Percentiles rank a stretch among this genome's conserved stretches.
These are phyloP conservation scores for Fukomys damarensis DNA, from an alignment of 2,113 vertebrate species.

Conservation along the genomic window DNA sequence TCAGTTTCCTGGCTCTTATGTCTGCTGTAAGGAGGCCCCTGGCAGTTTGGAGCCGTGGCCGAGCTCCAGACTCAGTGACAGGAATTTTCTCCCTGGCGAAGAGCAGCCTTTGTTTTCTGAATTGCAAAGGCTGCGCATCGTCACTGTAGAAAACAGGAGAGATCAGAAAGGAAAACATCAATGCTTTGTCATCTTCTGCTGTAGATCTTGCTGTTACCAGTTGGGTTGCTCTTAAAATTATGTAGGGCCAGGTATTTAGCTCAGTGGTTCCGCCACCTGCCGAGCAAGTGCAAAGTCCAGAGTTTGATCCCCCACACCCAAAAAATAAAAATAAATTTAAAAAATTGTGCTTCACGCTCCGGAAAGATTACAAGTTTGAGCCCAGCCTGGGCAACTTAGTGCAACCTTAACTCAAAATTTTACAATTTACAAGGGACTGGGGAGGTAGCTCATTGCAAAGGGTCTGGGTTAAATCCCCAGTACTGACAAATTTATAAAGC, in stretches of 20 bases:
- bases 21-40: background rate
- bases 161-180: background rate
- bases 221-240: conserved; percentile 56
- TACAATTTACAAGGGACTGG: background rate
- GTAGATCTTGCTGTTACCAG: background rate
- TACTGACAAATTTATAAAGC: background rate
- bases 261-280: no score
- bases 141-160: conserved; percentile 50
- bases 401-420: background rate
- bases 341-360: no score
- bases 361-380: background rate
- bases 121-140: conserved; percentile 33
- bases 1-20: conserved; percentile 48
- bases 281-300: no score
- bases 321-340: no score
- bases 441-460: background rate
- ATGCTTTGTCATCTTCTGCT: background rate
- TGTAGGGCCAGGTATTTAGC: no score
- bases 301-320: no score
- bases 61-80: conserved; percentile 42
- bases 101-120: conserved; percentile 50
- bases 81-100: background rate
- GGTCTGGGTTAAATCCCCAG: background rate
- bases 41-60: conserved; percentile 5
- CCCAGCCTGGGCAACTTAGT: background rate